Percentiles rank a stretch among this genome's conserved stretches.
Conservation (phyloP, 2,113 vertebrate species). For the Neofelis nebulosa region DNA sequence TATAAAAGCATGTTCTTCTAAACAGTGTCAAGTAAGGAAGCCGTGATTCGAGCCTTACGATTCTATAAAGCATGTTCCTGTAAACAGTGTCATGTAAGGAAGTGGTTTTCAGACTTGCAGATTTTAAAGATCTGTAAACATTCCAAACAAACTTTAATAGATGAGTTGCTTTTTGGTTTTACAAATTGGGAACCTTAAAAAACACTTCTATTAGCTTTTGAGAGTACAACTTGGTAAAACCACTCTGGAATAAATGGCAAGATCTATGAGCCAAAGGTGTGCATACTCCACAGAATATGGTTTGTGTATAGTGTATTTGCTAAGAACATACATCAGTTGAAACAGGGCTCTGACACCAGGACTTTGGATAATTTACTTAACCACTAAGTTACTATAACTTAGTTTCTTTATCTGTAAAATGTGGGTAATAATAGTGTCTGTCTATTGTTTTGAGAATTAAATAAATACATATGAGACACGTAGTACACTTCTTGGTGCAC, state of each 20-base stretch:
- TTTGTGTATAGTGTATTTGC: neutral
- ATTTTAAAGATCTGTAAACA: slow-evolving; percentile 48
- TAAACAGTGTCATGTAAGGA: slow-evolving; percentile 57
- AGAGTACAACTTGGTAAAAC: slow-evolving; percentile 26
- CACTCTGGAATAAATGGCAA: neutral
- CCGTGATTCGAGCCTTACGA: slow-evolving; percentile 7
- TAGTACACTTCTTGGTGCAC: neutral
- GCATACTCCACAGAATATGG: neutral
- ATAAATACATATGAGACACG: neutral
- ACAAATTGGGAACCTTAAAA: slow-evolving; percentile 32
- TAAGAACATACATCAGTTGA: neutral
- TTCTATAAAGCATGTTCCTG: slow-evolving; percentile 42
- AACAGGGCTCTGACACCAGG: neutral
- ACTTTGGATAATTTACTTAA: neutral
- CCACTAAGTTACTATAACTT: neutral
- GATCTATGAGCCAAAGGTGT: neutral
- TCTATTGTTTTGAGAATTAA: neutral
- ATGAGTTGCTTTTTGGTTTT: slow-evolving; percentile 50
- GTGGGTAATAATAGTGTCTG: neutral
- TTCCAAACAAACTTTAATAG: slow-evolving; percentile 13
- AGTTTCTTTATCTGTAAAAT: slow-evolving; percentile 20
- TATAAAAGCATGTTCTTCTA: slow-evolving; percentile 52
- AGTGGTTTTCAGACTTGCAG: slow-evolving; percentile 47
- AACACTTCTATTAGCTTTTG: neutral
- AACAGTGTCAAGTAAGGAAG: slow-evolving; percentile 58